Percentiles rank a stretch among this genome's conserved stretches.
Conservation (phyloP, 1,140 invertebrate species). For the Oncopeltus fasciatus region DNA sequence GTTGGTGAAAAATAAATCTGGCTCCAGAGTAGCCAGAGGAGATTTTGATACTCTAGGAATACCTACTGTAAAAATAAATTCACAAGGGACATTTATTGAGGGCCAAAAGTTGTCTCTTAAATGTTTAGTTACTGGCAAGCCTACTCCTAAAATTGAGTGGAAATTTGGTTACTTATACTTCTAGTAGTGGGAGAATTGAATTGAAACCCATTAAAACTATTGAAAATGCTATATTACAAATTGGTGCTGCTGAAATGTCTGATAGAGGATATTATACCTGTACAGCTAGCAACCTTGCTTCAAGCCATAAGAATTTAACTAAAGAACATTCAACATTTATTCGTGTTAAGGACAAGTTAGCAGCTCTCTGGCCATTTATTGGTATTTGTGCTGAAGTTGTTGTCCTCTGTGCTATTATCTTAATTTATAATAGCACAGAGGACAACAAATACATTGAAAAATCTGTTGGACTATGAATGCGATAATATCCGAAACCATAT, state of each 20-base stretch:
- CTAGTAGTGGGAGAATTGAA: conserved; percentile 34
- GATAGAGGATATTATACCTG: conserved; percentile 55
- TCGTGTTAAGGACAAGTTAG: conserved; percentile 74
- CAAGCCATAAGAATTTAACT: conserved; percentile 25
- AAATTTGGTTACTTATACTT: conserved; percentile 36
- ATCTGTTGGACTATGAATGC: too few relatives aligned
- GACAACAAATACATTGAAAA: too few relatives aligned
- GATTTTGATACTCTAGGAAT: conserved; percentile 33
- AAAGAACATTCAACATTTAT: conserved; percentile 38
- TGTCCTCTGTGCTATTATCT: conserved; percentile 84
- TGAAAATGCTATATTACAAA: conserved; percentile 38
- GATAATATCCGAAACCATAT: too few relatives aligned
- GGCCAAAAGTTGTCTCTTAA: conserved; percentile 52
- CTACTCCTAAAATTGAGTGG: conserved; percentile 46
- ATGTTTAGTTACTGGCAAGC: conserved; percentile 45
- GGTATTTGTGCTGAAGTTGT: conserved; percentile 86
- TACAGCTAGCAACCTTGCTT: conserved; percentile 35
- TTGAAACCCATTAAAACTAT: conserved; percentile 30
- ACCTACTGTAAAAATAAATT: conserved; percentile 38
- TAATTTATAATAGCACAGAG: conserved; percentile 90
- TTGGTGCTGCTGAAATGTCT: conserved; percentile 40
- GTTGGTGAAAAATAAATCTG: conserved; percentile 20
- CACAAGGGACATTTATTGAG: conserved; percentile 54
- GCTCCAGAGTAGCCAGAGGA: neutral
- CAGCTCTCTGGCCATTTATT: conserved; percentile 83